phyloP scores from a whole-genome alignment of 2,888 invertebrate genomes.

The Dascillus cervinus region DNA sequence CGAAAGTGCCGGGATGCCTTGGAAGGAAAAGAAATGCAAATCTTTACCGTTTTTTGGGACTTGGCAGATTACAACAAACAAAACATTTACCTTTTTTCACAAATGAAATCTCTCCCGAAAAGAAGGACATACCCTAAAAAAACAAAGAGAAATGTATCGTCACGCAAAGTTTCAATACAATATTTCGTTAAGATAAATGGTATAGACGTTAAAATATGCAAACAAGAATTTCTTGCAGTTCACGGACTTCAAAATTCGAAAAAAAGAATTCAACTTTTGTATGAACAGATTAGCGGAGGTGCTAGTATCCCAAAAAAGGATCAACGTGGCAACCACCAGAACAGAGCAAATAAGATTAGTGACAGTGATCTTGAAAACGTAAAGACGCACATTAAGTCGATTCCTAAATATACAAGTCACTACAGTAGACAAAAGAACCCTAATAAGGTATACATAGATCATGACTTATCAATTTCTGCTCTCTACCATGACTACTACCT shows the following conservation, averaged over 20 bases:
- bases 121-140: conserved; percentile 13
- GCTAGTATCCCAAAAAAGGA: conserved; percentile 9
- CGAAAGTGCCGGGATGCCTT: background rate
- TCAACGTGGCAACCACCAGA: conserved; percentile 11
- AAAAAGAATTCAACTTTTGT: conserved; percentile 10
- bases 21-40: background rate
- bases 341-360: conserved; percentile 12
- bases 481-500: too few species aligned
- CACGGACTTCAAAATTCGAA: conserved; percentile 14
- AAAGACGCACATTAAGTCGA: conserved; percentile 14
- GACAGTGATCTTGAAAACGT: conserved; percentile 9
- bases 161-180: conserved; percentile 5
- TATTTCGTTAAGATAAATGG: conserved; percentile 16
- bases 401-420: too few species aligned
- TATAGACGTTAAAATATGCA: conserved; percentile 13
- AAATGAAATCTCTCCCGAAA: conserved; percentile 9
- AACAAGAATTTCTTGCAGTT: conserved; percentile 12
- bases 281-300: conserved; percentile 9
- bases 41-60: conserved; percentile 4
- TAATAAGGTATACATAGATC: too few species aligned
- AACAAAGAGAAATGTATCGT: conserved; percentile 8
- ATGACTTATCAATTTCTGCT: conserved; percentile 2
- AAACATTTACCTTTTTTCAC: conserved; percentile 6
- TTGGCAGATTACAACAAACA: conserved; percentile 6
- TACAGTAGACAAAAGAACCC: too few species aligned